Evolutionary conservation across 2,888 invertebrate genomes (phyloP).

Genomic region (Xestia xanthographa): DNA sequence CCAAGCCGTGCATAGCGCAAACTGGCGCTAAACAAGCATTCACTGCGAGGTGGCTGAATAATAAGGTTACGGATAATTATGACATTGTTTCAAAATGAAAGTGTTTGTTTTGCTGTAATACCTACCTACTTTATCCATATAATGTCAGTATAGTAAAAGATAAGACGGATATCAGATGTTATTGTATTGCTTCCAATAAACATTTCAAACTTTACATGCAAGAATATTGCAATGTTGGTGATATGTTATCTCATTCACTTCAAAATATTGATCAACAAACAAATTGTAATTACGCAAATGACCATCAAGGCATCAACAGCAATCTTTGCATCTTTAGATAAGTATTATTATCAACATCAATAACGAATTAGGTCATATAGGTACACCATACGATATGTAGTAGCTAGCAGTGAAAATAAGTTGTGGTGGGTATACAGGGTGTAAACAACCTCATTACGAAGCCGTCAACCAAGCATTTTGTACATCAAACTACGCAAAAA

Average conservation of each 20-base stretch:
- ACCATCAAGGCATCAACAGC: not conserved
- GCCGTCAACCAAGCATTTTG: too few species aligned
- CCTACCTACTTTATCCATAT: not conserved
- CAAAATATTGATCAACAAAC: constrained; percentile 33
- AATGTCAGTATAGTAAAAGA: constrained; percentile 6
- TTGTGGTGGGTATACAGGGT: too few species aligned
- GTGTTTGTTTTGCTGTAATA: constrained; percentile 10
- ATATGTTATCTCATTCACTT: constrained; percentile 31
- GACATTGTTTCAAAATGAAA: constrained; percentile 17
- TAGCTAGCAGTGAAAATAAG: not conserved
- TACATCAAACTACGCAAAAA: too few species aligned
- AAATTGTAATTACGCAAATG: constrained; percentile 1
- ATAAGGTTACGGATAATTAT: constrained; percentile 60
- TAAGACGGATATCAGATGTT: constrained; percentile 26
- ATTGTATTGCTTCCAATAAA: constrained; percentile 25
- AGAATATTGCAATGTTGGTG: constrained; percentile 27
- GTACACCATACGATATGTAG: too few species aligned
- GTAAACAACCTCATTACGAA: too few species aligned
- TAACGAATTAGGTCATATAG: not conserved
- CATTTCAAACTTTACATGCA: constrained; percentile 22
- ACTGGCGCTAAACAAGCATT: constrained; percentile 96
- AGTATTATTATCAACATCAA: constrained; percentile 2
- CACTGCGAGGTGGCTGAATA: constrained; percentile 92
- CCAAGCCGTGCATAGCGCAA: constrained; percentile 94
- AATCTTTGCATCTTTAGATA: not conserved